Percentiles rank a stretch among this genome's conserved stretches.
Conservation (phyloP, 2,888 invertebrate genomes). For the Diarsia mendica region DNA sequence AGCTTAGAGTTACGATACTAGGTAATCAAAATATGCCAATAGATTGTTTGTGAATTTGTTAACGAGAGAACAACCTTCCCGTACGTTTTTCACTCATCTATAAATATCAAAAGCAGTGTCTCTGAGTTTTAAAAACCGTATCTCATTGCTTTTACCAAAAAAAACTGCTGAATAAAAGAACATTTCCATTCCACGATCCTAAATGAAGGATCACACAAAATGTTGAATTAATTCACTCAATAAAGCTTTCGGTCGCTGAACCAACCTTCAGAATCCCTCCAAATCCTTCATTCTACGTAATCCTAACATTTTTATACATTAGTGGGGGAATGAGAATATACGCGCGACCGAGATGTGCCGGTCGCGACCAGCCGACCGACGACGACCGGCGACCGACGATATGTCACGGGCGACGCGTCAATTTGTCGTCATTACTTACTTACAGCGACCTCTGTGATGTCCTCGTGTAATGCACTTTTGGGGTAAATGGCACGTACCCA, state of each 20-base stretch:
- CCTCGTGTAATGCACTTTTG: conserved; percentile 52
- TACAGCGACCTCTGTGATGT: conserved; percentile 55
- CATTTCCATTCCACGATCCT: conserved; percentile 28
- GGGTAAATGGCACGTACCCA: conserved; percentile 50
- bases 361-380: conserved; percentile 27
- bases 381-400: conserved; percentile 52
- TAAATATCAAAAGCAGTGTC: not conserved
- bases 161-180: conserved; percentile 36
- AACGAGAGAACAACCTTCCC: too few species aligned
- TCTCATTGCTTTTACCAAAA: not conserved
- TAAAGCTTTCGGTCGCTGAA: conserved; percentile 52
- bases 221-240: conserved; percentile 61
- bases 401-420: conserved; percentile 68
- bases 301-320: conserved; percentile 71
- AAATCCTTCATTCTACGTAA: conserved; percentile 66
- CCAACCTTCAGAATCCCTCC: conserved; percentile 62
- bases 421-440: conserved; percentile 77
- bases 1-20: not conserved
- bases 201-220: conserved; percentile 60
- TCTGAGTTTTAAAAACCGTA: not conserved
- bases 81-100: not conserved
- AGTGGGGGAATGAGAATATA: conserved; percentile 66
- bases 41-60: not conserved
- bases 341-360: conserved; percentile 43
- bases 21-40: not conserved